Percentiles rank a stretch among this genome's conserved stretches.
phyloP scores from a whole-genome alignment of 2,113 vertebrate species.

The Halcyon senegalensis region DNA sequence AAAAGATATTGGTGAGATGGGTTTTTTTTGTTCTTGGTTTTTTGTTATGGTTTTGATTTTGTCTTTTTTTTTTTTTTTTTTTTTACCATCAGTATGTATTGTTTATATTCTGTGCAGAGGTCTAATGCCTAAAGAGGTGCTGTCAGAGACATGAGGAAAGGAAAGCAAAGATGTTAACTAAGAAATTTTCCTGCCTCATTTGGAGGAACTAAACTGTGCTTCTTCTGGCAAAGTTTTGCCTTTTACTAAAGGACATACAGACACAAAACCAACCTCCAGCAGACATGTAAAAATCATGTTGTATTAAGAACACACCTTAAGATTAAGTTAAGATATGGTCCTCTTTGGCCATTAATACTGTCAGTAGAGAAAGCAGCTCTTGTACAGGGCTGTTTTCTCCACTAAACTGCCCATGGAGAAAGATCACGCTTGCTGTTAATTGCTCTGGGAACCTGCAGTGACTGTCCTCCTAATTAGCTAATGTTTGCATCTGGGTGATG shows the following conservation, averaged over 20 bases:
- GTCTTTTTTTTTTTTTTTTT: not conserved
- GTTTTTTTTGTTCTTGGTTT: not conserved
- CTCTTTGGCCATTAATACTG: not conserved
- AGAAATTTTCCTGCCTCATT: not conserved
- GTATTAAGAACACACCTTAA: not conserved
- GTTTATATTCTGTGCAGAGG: not conserved
- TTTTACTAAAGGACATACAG: not conserved
- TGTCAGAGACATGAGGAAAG: not conserved
- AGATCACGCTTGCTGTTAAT: not conserved
- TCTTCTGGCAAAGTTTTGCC: not conserved
- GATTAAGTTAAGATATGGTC: not conserved
- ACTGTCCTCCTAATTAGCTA: not conserved
- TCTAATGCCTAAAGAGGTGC: not conserved
- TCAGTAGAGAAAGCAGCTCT: not conserved
- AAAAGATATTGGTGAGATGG: constrained; percentile 76
- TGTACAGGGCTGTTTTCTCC: not conserved
- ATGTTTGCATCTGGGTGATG: not conserved
- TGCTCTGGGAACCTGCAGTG: not conserved
- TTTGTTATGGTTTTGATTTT: not conserved
- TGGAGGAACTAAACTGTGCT: not conserved
- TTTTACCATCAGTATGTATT: not conserved
- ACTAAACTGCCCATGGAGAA: not conserved
- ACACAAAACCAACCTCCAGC: not conserved
- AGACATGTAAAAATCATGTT: not conserved
- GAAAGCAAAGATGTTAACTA: not conserved